phyloP scores from a whole-genome alignment of 1,140 invertebrate genomes.

The Aphis craccivora region DNA sequence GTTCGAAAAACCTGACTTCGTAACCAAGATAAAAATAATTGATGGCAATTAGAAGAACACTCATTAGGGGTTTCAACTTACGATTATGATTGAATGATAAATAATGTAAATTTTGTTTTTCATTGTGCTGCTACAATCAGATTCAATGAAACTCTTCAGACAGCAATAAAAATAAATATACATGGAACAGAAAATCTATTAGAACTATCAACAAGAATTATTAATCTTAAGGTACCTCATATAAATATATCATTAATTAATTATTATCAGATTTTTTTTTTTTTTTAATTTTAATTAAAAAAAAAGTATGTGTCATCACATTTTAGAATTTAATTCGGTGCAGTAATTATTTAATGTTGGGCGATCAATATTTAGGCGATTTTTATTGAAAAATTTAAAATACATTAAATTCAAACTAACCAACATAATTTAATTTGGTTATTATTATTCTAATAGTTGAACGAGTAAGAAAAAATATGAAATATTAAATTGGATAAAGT shows the following conservation, averaged over 20 bases:
- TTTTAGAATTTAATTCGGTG: too few species aligned
- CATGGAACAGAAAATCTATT: conserved; percentile 37
- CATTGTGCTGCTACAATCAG: conserved; percentile 20
- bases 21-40: not conserved
- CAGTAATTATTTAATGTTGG: too few species aligned
- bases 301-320: too few species aligned
- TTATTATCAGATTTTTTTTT: too few species aligned
- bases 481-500: too few species aligned
- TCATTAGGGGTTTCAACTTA: not conserved
- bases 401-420: too few species aligned
- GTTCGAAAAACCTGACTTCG: not conserved
- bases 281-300: too few species aligned
- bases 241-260: conserved; percentile 64
- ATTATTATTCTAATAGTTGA: too few species aligned
- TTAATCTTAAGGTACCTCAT: conserved; percentile 62
- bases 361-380: too few species aligned
- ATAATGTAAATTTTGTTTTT: conserved; percentile 26
- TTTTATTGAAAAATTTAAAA: too few species aligned
- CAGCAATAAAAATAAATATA: conserved; percentile 30
- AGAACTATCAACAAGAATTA: not conserved
- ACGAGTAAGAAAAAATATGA: too few species aligned
- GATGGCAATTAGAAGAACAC: not conserved
- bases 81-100: not conserved
- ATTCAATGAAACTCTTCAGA: not conserved
- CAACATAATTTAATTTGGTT: too few species aligned